A percentile compares a stretch with the other conserved stretches of the same genome.
Conservation (phyloP, 2,113 vertebrate genomes). For the Amblyornis subalaris region DNA sequence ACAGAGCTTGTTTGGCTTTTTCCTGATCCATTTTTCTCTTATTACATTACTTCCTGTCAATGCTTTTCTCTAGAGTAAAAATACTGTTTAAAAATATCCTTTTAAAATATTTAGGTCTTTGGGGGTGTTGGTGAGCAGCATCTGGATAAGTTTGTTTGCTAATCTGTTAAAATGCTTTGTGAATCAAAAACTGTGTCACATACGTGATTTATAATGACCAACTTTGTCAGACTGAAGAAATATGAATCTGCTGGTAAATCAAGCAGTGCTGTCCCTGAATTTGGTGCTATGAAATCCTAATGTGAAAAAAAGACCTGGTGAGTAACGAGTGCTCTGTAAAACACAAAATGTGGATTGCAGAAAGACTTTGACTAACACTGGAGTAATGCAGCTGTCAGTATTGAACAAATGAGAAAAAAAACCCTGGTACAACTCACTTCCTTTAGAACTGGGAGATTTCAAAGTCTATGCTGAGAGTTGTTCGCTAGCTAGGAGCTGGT, state of each 20-base stretch:
- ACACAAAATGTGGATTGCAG: background rate
- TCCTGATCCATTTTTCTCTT: background rate
- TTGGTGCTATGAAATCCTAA: background rate
- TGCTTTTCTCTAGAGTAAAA: background rate
- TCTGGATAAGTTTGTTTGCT: background rate
- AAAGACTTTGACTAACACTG: background rate
- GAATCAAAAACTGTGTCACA: background rate
- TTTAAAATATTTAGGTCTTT: background rate
- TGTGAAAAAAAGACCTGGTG: background rate
- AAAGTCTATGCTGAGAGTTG: background rate
- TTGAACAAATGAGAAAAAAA: background rate
- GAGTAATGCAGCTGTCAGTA: background rate
- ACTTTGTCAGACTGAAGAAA: background rate
- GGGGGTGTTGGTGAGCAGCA: background rate
- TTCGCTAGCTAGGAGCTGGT: background rate
- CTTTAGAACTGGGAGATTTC: background rate
- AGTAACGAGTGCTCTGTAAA: background rate
- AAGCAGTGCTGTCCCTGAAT: background rate
- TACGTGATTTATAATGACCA: background rate
- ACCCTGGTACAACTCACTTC: background rate
- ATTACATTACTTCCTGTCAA: background rate
- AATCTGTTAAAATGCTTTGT: background rate
- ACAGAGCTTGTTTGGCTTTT: background rate
- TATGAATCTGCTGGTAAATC: background rate
- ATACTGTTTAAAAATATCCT: background rate